These are phyloP conservation scores for Tridacna gigas DNA, from an alignment of 2,888 invertebrate species.

Conservation along the genomic window DNA sequence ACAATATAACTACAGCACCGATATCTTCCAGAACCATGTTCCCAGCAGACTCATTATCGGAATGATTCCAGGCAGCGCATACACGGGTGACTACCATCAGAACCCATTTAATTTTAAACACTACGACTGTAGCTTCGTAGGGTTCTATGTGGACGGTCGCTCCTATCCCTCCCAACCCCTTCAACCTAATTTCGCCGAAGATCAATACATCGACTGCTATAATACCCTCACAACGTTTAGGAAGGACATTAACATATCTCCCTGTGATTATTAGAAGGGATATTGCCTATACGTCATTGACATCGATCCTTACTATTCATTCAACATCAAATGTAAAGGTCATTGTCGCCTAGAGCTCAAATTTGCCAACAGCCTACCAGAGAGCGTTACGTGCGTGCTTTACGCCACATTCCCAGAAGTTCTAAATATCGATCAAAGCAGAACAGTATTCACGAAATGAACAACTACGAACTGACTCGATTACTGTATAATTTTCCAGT, in stretches of 20 bases:
- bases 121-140: constrained; percentile 34
- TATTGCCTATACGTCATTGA: no score
- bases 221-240: no score
- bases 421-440: constrained; percentile 19
- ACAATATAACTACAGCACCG: constrained; percentile 37
- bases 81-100: constrained; percentile 39
- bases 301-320: constrained; percentile 45
- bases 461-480: constrained; percentile 13
- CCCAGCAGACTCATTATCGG: constrained; percentile 36
- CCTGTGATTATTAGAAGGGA: no score
- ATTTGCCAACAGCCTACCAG: no score
- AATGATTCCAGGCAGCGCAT: constrained; percentile 35
- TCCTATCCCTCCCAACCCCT: constrained; percentile 45
- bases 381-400: constrained; percentile 38
- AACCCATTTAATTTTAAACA: constrained; percentile 57
- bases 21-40: constrained; percentile 30
- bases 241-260: no score
- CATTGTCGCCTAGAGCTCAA: no score
- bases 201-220: no score
- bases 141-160: constrained; percentile 52
- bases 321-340: no score
- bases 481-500: constrained; percentile 12
- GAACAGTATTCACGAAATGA: constrained; percentile 32
- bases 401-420: constrained; percentile 51
- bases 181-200: no score